Evolutionary conservation across 2,888 invertebrate genomes (phyloP).

Genomic region (Trichopria drosophilae): DNA sequence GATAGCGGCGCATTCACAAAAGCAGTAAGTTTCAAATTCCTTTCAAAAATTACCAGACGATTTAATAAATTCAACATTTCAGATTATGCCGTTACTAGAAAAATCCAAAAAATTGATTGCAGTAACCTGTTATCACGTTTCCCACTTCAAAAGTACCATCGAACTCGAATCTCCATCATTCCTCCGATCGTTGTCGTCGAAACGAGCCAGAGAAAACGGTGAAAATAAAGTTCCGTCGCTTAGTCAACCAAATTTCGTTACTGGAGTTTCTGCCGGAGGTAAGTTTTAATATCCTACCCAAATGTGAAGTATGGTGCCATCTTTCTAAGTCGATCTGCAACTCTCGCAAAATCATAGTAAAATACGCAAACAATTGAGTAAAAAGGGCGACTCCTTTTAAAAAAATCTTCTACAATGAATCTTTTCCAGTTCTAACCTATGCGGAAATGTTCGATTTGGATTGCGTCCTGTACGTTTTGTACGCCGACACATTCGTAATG

Average conservation of each 20-base stretch:
- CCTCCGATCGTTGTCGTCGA: constrained; percentile 44
- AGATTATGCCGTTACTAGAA: constrained; percentile 46
- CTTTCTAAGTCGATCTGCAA: too few relatives aligned
- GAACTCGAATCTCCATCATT: constrained; percentile 39
- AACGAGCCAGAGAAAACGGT: constrained; percentile 34
- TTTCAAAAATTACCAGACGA: neutral
- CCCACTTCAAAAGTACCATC: constrained; percentile 43
- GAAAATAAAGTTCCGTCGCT: constrained; percentile 37
- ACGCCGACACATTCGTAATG: constrained; percentile 48
- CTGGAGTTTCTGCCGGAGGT: constrained; percentile 54
- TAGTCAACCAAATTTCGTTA: constrained; percentile 51
- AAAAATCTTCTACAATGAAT: constrained; percentile 1
- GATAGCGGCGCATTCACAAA: constrained; percentile 47
- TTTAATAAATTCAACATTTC: constrained; percentile 25
- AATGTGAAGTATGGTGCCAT: too few relatives aligned
- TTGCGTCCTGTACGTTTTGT: constrained; percentile 48
- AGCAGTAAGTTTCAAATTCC: constrained; percentile 36
- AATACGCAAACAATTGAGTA: too few relatives aligned
- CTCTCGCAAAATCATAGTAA: too few relatives aligned
- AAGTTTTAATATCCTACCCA: too few relatives aligned
- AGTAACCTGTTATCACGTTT: constrained; percentile 45
- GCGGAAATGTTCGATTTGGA: constrained; percentile 46
- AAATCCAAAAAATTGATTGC: constrained; percentile 41
- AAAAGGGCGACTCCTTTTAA: too few relatives aligned
- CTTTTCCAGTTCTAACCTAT: constrained; percentile 48